Evolutionary conservation across 2,113 vertebrate species (phyloP).

Genomic region (Anas platyrhynchos): DNA sequence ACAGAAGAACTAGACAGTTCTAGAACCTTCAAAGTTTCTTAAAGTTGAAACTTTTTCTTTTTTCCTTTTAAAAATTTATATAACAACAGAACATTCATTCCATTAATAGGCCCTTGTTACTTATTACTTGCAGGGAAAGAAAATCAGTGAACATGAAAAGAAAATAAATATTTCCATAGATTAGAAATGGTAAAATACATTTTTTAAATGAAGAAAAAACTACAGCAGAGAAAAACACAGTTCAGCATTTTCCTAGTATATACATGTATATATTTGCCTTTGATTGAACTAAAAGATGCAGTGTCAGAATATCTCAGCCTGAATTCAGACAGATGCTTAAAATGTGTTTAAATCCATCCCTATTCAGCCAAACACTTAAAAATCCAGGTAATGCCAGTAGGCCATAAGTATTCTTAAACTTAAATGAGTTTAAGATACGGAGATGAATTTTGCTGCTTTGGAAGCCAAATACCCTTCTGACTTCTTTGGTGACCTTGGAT

Average conservation of each 20-base stretch:
- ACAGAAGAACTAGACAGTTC: neutral
- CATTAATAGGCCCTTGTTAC: neutral
- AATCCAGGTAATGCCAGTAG: neutral
- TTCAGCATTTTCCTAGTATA: neutral
- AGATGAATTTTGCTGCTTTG: neutral
- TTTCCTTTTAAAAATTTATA: neutral
- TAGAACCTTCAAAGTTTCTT: neutral
- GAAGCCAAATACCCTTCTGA: neutral
- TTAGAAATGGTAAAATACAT: neutral
- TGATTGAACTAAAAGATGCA: neutral
- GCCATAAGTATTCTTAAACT: neutral
- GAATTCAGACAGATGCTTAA: neutral
- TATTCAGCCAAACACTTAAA: neutral
- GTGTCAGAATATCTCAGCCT: neutral
- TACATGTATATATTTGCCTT: neutral
- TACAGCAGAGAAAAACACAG: neutral
- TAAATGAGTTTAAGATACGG: neutral
- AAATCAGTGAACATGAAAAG: neutral
- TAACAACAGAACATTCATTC: neutral
- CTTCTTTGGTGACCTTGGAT: neutral
- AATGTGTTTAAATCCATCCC: neutral
- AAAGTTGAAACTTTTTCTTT: neutral
- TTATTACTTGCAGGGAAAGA: neutral
- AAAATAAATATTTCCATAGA: neutral
- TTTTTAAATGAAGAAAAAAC: neutral